Conservation (phyloP, 2,113 vertebrate genomes). For the Dinomys branickii region DNA sequence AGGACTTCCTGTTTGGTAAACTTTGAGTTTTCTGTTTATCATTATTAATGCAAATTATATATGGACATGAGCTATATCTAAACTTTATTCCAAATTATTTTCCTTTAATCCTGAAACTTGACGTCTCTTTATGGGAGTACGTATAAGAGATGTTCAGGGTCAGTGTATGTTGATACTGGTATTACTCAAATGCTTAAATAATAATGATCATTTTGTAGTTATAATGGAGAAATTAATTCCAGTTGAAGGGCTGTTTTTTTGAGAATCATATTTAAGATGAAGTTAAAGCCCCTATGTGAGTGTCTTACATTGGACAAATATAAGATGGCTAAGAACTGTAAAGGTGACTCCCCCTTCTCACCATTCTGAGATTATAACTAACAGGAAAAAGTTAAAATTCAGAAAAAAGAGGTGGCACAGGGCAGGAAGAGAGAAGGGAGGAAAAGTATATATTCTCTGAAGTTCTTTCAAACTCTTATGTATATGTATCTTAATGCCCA, state of each 20-base stretch:
- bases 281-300: not conserved
- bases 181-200: constrained; percentile 41
- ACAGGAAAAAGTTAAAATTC: constrained; percentile 4
- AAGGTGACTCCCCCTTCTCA: not conserved
- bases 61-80: not conserved
- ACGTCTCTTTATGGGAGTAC: not conserved
- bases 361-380: constrained; percentile 19
- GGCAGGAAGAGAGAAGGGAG: not conserved
- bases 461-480: not conserved
- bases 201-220: not conserved
- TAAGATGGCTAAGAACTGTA: not conserved
- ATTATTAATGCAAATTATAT: not conserved
- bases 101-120: not conserved
- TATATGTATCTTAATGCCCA: not conserved
- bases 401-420: not conserved
- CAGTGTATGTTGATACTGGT: not conserved
- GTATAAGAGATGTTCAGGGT: not conserved
- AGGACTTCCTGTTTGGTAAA: not conserved
- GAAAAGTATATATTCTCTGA: constrained; percentile 7
- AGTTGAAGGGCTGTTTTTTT: not conserved
- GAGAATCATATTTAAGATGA: constrained; percentile 43
- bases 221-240: constrained; percentile 1
- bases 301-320: not conserved
- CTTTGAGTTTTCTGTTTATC: constrained; percentile 11
- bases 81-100: not conserved